Conservation (phyloP, 1,140 invertebrate genomes). For the Zaprionus ghesquierei region DNA sequence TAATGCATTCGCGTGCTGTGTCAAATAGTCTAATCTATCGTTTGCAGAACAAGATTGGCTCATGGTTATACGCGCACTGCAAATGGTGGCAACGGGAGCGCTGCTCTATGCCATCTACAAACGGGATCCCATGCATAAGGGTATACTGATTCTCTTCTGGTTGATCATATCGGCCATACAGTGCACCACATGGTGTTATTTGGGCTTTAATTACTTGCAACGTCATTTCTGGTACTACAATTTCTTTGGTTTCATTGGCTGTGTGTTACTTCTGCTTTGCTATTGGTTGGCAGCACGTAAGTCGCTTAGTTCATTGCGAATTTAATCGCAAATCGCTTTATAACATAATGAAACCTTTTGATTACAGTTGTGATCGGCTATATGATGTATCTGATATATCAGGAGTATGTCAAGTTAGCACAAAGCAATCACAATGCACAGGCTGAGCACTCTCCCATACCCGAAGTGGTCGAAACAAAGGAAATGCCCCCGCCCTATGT, state of each 20-base stretch:
- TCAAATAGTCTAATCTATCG: not conserved
- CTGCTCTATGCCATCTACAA: constrained; percentile 29
- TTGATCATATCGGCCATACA: not conserved
- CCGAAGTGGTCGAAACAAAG: not conserved
- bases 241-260: no score
- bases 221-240: not conserved
- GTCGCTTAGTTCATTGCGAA: no score
- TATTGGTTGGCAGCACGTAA: no score
- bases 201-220: not conserved
- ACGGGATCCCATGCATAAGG: constrained; percentile 16
- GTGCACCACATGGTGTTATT: not conserved
- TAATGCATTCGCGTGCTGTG: not conserved
- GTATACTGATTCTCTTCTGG: constrained; percentile 35
- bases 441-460: not conserved
- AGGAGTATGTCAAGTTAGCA: not conserved
- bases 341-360: not conserved
- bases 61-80: not conserved
- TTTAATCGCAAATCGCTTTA: no score
- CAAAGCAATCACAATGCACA: not conserved
- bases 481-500: constrained; percentile 1
- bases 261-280: no score
- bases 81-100: constrained; percentile 15
- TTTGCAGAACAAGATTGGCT: not conserved
- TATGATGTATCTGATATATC: not conserved
- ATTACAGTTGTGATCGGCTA: not conserved